Evolutionary conservation across 2,888 invertebrate genomes (phyloP).

Genomic region (Meandrusa payeni): DNA sequence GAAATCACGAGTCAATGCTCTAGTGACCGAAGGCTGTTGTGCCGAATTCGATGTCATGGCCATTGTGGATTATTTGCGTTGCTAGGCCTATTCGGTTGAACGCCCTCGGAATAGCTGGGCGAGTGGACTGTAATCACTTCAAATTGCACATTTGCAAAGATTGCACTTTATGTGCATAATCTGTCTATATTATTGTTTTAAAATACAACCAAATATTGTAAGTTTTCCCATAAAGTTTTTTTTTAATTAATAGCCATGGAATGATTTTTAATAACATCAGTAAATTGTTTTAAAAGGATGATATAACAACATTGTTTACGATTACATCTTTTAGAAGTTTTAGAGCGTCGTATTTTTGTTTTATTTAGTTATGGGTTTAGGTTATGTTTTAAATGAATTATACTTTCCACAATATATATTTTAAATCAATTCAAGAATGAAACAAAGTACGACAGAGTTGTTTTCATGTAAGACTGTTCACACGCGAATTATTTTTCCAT

Average conservation of each 20-base stretch:
- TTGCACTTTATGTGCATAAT: conserved; percentile 7
- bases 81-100: conserved; percentile 60
- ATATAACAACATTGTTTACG: too few relatives aligned
- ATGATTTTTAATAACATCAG: too few relatives aligned
- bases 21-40: conserved; percentile 75
- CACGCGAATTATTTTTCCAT: conserved; percentile 24
- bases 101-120: conserved; percentile 55
- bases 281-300: too few relatives aligned
- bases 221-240: too few relatives aligned
- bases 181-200: conserved; percentile 1
- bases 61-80: conserved; percentile 62
- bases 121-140: conserved; percentile 44
- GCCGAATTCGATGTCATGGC: conserved; percentile 75
- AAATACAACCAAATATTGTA: too few relatives aligned
- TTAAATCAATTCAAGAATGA: too few relatives aligned
- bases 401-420: too few relatives aligned
- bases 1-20: conserved; percentile 73
- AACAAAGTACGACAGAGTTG: conserved; percentile 14
- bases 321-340: too few relatives aligned
- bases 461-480: conserved; percentile 7
- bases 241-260: too few relatives aligned
- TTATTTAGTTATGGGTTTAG: too few relatives aligned
- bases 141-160: conserved; percentile 37
- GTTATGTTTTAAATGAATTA: too few relatives aligned
- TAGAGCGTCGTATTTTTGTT: too few relatives aligned